These are phyloP conservation scores for Ommatoiulus sabulosus DNA, from an alignment of 2,888 invertebrate genomes.

Conservation along the genomic window DNA sequence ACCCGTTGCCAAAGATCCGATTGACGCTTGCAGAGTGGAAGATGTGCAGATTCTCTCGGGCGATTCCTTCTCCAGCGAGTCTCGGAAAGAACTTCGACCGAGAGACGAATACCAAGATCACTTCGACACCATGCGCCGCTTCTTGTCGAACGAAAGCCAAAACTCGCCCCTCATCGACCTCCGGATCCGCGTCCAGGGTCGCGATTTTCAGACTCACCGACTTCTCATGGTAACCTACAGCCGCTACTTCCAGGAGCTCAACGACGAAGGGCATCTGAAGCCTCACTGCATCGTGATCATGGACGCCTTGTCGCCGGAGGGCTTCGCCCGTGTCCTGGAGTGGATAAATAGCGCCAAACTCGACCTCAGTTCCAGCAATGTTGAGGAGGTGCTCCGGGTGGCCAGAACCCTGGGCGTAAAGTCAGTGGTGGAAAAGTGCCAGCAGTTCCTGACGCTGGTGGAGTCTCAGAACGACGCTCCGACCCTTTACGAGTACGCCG, in stretches of 20 bases:
- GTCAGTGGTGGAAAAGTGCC: conserved; percentile 5
- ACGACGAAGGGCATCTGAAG: neutral
- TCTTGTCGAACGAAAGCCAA: neutral
- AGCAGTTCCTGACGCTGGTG: neutral
- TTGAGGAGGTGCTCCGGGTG: neutral
- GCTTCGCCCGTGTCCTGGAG: neutral
- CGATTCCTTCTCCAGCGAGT: neutral
- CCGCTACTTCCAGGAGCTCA: neutral
- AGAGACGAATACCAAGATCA: neutral
- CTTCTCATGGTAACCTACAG: conserved; percentile 7
- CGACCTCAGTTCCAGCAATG: neutral
- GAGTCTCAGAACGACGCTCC: neutral
- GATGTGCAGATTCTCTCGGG: neutral
- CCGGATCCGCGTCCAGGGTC: neutral
- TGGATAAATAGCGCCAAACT: conserved; percentile 13
- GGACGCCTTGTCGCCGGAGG: neutral
- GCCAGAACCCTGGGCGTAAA: neutral
- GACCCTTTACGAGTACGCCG: neutral
- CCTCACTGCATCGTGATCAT: neutral
- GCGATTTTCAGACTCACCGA: neutral
- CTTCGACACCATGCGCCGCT: neutral
- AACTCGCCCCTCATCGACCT: conserved; percentile 10
- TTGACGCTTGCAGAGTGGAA: neutral
- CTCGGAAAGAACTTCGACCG: neutral
- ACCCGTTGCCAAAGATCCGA: neutral